Evolutionary conservation across 2,888 invertebrate genomes (phyloP).

Genomic region (Aporophyla lueneburgensis): DNA sequence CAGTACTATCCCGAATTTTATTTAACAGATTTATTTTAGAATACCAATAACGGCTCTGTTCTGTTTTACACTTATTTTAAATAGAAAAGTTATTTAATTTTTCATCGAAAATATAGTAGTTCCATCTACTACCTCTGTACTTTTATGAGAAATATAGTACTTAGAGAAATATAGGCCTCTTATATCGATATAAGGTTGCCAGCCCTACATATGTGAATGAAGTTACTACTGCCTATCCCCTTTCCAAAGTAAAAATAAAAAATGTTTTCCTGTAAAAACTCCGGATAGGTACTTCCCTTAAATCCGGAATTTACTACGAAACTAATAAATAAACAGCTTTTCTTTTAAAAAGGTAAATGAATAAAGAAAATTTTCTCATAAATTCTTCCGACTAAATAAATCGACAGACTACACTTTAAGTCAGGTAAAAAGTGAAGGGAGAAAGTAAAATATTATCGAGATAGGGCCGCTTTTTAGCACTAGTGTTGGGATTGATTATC

Average conservation of each 20-base stretch:
- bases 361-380: conserved; percentile 54
- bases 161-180: too few relatives aligned
- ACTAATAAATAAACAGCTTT: conserved; percentile 53
- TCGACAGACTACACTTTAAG: conserved; percentile 54
- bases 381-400: conserved; percentile 61
- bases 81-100: too few relatives aligned
- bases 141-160: too few relatives aligned
- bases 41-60: too few relatives aligned
- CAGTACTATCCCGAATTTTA: too few relatives aligned
- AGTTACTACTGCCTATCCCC: not conserved
- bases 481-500: conserved; percentile 71
- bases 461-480: conserved; percentile 61
- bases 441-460: conserved; percentile 67
- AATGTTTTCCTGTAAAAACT: not conserved
- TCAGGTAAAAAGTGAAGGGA: conserved; percentile 65
- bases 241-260: not conserved
- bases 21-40: too few relatives aligned
- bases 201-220: not conserved
- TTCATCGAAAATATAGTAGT: too few relatives aligned
- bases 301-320: conserved; percentile 25
- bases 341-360: conserved; percentile 37
- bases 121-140: too few relatives aligned
- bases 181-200: too few relatives aligned
- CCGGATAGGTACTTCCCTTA: conserved; percentile 8
- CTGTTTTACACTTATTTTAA: too few relatives aligned